Conservation (phyloP, 2,797 vertebrate species). For the Scyliorhinus canicula region DNA sequence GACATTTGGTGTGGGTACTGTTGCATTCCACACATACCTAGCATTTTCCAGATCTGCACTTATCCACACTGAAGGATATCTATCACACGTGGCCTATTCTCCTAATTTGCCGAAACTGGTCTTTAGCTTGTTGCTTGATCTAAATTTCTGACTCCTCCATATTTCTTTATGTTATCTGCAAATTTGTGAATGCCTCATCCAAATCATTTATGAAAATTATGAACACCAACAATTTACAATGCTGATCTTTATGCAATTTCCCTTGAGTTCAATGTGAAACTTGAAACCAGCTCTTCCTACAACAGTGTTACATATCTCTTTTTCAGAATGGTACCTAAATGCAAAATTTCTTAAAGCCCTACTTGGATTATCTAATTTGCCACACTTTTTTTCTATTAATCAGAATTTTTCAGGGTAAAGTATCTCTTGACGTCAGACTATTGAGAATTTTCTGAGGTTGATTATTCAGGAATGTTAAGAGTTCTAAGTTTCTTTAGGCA, state of each 20-base stretch:
- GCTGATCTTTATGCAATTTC: neutral
- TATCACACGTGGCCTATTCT: neutral
- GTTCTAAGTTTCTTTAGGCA: neutral
- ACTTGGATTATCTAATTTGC: neutral
- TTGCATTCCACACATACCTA: neutral
- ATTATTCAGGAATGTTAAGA: neutral
- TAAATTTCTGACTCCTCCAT: neutral
- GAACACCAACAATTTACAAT: neutral
- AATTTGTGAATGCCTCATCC: neutral
- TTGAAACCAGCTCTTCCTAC: neutral
- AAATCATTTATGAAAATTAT: neutral
- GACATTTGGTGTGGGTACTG: neutral
- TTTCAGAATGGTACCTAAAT: neutral
- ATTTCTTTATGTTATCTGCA: neutral
- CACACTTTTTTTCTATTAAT: too few relatives aligned
- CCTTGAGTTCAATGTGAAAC: neutral
- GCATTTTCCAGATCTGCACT: neutral
- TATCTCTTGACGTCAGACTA: neutral
- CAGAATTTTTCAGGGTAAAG: neutral
- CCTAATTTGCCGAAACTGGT: neutral
- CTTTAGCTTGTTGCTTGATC: neutral
- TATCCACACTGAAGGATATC: neutral
- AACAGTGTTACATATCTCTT: neutral
- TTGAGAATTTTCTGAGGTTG: neutral
- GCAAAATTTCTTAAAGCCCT: too few relatives aligned